Percentiles rank a stretch among this genome's conserved stretches.
Conservation (phyloP, 2,797 vertebrate genomes). For the Falco concolor region DNA sequence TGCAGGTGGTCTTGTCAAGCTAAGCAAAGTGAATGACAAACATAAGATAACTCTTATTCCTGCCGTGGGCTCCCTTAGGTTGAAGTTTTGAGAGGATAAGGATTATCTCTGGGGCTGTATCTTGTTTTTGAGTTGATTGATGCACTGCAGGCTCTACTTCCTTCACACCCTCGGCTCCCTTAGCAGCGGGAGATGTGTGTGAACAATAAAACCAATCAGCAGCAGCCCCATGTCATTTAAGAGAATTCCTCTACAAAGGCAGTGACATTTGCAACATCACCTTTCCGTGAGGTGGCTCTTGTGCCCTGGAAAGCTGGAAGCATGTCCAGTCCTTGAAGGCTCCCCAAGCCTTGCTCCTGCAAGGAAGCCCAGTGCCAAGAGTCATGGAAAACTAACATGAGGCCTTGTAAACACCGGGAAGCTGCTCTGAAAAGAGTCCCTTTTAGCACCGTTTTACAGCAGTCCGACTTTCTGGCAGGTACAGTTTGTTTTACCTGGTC, state of each 20-base stretch:
- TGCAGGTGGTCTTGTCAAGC: not conserved
- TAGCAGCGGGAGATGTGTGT: fast-evolving
- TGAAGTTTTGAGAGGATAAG: not conserved
- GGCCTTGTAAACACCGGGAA: not conserved
- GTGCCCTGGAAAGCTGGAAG: not conserved
- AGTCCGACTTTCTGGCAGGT: not conserved
- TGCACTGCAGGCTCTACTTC: not conserved
- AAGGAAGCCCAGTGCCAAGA: not conserved
- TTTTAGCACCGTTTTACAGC: not conserved
- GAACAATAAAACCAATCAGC: not conserved
- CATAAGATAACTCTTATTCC: not conserved
- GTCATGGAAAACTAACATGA: not conserved
- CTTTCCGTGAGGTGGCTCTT: not conserved
- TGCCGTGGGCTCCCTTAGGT: not conserved
- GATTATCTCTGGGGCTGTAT: not conserved
- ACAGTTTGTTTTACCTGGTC: not conserved
- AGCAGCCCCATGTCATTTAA: not conserved
- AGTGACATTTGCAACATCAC: not conserved
- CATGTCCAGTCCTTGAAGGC: not conserved
- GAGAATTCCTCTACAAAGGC: not conserved
- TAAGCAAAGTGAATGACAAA: not conserved
- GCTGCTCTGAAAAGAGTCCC: not conserved
- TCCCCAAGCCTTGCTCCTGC: not conserved
- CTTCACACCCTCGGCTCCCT: not conserved
- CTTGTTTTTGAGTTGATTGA: not conserved